phyloP scores from a whole-genome alignment of 1,140 invertebrate genomes.

The Aradophagus sp. region DNA sequence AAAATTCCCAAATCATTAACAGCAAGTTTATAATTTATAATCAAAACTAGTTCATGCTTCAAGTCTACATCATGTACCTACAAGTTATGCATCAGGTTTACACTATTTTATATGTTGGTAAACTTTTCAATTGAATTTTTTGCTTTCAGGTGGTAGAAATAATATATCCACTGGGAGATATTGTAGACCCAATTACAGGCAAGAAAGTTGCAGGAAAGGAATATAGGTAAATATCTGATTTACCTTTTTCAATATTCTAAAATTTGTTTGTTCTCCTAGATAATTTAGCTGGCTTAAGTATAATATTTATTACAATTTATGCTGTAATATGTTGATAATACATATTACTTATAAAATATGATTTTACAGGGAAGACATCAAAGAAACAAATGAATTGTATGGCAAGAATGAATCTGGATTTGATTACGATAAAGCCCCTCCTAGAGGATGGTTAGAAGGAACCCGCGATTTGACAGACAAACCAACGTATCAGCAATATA shows the following conservation, averaged over 20 bases:
- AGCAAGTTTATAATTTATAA: too few relatives aligned
- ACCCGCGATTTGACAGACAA: slow-evolving; percentile 87
- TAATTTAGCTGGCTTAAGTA: too few relatives aligned
- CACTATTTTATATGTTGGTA: too few relatives aligned
- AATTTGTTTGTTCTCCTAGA: too few relatives aligned
- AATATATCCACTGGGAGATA: slow-evolving; percentile 86
- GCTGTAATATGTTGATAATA: background rate
- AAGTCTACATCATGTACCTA: too few relatives aligned
- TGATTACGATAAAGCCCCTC: slow-evolving; percentile 84
- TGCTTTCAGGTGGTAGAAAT: slow-evolving; percentile 80
- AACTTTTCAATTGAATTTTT: too few relatives aligned
- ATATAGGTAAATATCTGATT: slow-evolving; percentile 77
- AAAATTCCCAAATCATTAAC: too few relatives aligned
- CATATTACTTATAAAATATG: background rate
- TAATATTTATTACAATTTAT: too few relatives aligned
- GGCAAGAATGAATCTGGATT: slow-evolving; percentile 82
- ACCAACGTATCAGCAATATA: slow-evolving; percentile 63
- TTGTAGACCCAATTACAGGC: slow-evolving; percentile 87
- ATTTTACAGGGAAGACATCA: slow-evolving; percentile 80
- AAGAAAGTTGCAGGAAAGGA: slow-evolving; percentile 83
- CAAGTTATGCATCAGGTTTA: too few relatives aligned
- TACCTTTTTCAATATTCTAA: too few relatives aligned
- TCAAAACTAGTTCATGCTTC: too few relatives aligned
- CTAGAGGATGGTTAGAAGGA: slow-evolving; percentile 86
- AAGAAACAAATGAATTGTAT: slow-evolving; percentile 80